Conservation (phyloP, 2,888 invertebrate species). For the Dasypogon diadema region DNA sequence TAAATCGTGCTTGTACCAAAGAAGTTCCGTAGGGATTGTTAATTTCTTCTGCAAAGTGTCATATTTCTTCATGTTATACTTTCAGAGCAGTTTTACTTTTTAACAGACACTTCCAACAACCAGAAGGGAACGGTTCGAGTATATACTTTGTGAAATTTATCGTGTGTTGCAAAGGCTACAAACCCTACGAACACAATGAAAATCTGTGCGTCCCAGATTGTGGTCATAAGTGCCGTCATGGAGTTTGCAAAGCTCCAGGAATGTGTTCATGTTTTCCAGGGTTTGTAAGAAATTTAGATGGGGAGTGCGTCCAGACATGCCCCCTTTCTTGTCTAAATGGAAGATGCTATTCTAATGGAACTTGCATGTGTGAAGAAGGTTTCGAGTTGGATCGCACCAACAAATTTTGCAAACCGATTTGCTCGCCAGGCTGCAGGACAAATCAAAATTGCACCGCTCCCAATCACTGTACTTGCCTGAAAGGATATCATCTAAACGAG, state of each 20-base stretch:
- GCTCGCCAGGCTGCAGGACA: conserved; percentile 60
- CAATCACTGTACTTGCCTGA: conserved; percentile 58
- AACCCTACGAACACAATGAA: conserved; percentile 72
- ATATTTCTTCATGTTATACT: not conserved
- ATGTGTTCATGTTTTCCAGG: conserved; percentile 69
- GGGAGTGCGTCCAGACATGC: conserved; percentile 50
- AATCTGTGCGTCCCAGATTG: conserved; percentile 66
- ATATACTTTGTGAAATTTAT: conserved; percentile 72
- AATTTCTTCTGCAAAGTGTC: not conserved
- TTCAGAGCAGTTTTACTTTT: not conserved
- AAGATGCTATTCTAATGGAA: conserved; percentile 70
- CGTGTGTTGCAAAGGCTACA: conserved; percentile 79
- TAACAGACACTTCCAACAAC: not conserved
- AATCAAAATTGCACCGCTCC: conserved; percentile 61
- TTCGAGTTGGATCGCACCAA: conserved; percentile 70
- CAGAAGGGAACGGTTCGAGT: conserved; percentile 67
- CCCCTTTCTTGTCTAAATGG: conserved; percentile 71
- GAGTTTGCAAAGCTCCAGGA: conserved; percentile 69
- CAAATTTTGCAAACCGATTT: conserved; percentile 72
- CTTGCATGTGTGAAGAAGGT: conserved; percentile 74
- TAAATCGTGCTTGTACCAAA: not conserved
- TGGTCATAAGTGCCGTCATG: conserved; percentile 63
- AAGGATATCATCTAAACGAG: conserved; percentile 62
- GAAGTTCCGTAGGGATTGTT: conserved; percentile 2
- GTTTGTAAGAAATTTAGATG: conserved; percentile 56